These are phyloP conservation scores for Oophaga pumilio DNA, from an alignment of 2,113 vertebrate species.

Conservation along the genomic window DNA sequence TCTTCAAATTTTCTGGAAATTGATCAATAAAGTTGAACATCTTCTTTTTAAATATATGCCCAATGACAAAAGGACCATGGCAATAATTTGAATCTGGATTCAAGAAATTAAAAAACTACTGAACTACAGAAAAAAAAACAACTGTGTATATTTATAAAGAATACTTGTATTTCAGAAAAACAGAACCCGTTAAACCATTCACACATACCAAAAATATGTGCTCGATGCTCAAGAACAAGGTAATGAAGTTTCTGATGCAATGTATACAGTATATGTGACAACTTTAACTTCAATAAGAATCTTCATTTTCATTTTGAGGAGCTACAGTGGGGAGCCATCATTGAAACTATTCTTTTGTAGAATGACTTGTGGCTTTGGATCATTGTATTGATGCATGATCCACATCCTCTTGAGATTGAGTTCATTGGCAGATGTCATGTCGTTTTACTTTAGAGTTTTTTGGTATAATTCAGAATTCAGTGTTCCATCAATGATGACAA, in stretches of 20 bases:
- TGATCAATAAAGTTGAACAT: constrained; percentile 60
- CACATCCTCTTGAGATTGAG: too few relatives aligned
- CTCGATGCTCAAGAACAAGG: too few relatives aligned
- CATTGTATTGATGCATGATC: too few relatives aligned
- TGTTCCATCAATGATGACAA: too few relatives aligned
- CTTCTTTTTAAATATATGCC: constrained; percentile 60
- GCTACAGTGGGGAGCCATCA: neutral
- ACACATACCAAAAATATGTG: neutral
- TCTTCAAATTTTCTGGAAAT: constrained; percentile 59
- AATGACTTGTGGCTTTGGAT: too few relatives aligned
- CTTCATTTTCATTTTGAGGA: neutral
- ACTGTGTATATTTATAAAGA: neutral
- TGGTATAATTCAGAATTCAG: too few relatives aligned
- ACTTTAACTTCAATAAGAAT: too few relatives aligned
- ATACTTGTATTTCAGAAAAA: neutral
- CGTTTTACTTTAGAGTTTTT: too few relatives aligned
- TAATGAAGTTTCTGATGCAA: too few relatives aligned
- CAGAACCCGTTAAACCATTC: neutral
- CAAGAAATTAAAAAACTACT: constrained; percentile 57
- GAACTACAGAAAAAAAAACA: constrained; percentile 55
- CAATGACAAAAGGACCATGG: constrained; percentile 60
- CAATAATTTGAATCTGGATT: constrained; percentile 49
- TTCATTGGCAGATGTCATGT: too few relatives aligned
- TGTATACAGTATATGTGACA: too few relatives aligned
- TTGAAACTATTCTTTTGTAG: neutral